Conservation (phyloP, 2,888 invertebrate genomes). For the Argyresthia albistria region DNA sequence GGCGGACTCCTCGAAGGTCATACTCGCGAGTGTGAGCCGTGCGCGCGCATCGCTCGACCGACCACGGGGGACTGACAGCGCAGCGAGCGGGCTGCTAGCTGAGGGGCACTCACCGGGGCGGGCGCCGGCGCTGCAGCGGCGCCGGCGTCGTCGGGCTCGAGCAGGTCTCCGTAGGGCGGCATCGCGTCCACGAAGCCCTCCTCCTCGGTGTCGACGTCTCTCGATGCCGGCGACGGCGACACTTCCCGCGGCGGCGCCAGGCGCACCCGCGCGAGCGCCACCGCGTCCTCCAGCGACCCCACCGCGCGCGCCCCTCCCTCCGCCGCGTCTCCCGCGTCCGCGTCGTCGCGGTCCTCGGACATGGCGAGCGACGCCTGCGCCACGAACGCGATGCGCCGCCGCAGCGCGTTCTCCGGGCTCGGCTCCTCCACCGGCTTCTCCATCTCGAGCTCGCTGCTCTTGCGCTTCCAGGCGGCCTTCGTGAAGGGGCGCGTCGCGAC, state of each 20-base stretch:
- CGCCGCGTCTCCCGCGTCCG: constrained; percentile 33
- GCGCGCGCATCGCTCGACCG: constrained; percentile 59
- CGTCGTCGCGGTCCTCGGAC: constrained; percentile 66
- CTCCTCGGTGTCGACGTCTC: constrained; percentile 55
- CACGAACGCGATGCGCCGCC: constrained; percentile 68
- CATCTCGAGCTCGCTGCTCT: constrained; percentile 43
- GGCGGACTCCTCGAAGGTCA: constrained; percentile 64
- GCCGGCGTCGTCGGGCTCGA: constrained; percentile 46
- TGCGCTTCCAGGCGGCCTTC: constrained; percentile 65
- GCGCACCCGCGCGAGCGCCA: constrained; percentile 63
- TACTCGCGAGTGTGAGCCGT: constrained; percentile 24
- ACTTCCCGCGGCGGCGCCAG: constrained; percentile 34
- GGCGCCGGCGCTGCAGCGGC: constrained; percentile 35
- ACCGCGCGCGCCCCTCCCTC: constrained; percentile 36
- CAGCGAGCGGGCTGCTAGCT: constrained; percentile 1
- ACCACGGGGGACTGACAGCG: constrained; percentile 39
- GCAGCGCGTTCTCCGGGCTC: constrained; percentile 52
- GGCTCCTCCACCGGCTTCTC: constrained; percentile 56
- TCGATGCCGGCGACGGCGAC: constrained; percentile 46
- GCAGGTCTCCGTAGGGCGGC: constrained; percentile 69
- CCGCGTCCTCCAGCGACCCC: constrained; percentile 69
- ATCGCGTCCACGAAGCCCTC: constrained; percentile 59
- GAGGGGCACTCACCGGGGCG: constrained; percentile 22
- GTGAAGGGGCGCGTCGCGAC: constrained; percentile 69
- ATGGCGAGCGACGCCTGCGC: constrained; percentile 63